Conservation (phyloP, 2,888 invertebrate species). For the Poecilus cupreus region DNA sequence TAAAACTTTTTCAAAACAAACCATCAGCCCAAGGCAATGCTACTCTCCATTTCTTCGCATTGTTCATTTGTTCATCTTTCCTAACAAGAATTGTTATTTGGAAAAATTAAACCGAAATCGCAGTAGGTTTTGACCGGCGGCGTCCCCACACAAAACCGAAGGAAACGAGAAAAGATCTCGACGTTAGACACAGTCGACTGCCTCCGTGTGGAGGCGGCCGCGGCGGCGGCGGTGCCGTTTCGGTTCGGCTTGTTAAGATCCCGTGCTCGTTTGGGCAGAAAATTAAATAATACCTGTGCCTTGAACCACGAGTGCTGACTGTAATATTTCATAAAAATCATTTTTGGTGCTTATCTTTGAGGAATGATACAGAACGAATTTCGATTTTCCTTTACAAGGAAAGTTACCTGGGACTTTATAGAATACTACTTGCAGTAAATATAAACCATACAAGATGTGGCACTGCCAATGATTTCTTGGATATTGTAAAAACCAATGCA, state of each 20-base stretch:
- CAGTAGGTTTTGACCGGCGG: constrained; percentile 44
- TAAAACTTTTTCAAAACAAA: constrained; percentile 4
- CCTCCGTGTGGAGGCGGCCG: neutral
- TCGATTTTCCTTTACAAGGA: neutral
- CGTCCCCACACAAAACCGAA: neutral
- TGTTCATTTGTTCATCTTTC: constrained; percentile 47
- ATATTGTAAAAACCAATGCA: too few species aligned
- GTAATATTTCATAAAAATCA: constrained; percentile 56
- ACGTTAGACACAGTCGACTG: constrained; percentile 43
- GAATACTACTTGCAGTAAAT: neutral
- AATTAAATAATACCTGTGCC: constrained; percentile 70
- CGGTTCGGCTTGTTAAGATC: constrained; percentile 17
- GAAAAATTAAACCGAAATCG: constrained; percentile 45
- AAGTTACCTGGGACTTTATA: constrained; percentile 15
- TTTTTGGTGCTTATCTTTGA: constrained; percentile 50
- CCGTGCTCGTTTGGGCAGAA: constrained; percentile 70
- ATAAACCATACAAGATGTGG: neutral
- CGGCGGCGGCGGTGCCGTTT: neutral
- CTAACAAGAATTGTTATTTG: constrained; percentile 50
- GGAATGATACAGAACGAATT: constrained; percentile 32
- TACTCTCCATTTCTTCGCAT: constrained; percentile 29
- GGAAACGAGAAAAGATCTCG: constrained; percentile 3
- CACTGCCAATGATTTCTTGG: neutral
- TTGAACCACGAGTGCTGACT: constrained; percentile 40
- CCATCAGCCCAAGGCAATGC: constrained; percentile 1